These are phyloP conservation scores for Micrastur ruficollis DNA, from an alignment of 2,797 vertebrate genomes.

Conservation along the genomic window DNA sequence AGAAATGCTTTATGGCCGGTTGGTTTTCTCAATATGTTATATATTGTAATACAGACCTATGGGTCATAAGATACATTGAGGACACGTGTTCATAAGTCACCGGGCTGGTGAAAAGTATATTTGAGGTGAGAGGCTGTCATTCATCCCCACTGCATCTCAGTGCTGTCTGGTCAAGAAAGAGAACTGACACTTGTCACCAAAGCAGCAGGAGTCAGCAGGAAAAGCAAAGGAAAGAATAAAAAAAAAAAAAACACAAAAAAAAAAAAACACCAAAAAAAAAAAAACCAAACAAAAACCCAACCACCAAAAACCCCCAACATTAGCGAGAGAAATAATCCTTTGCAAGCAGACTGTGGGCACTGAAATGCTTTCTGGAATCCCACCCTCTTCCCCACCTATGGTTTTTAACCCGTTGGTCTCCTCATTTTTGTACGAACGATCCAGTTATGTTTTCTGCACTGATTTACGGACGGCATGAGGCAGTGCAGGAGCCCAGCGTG, in stretches of 20 bases:
- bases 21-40: slow-evolving; percentile 63
- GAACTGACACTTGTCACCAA: slow-evolving; percentile 60
- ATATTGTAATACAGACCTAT: slow-evolving; percentile 49
- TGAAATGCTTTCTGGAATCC: slow-evolving; percentile 27
- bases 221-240: slow-evolving; percentile 45
- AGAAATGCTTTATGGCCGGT: slow-evolving; percentile 52
- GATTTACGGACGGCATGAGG: background rate
- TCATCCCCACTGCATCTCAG: slow-evolving; percentile 59
- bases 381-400: slow-evolving; percentile 10
- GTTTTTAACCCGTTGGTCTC: background rate
- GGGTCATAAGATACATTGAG: slow-evolving; percentile 52
- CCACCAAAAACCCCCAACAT: background rate
- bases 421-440: background rate
- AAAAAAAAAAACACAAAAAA: background rate
- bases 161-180: slow-evolving; percentile 50
- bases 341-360: slow-evolving; percentile 23
- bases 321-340: slow-evolving; percentile 50
- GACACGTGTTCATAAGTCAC: slow-evolving; percentile 64
- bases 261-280: background rate
- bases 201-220: slow-evolving; percentile 71
- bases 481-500: rapidly evolving
- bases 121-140: slow-evolving; percentile 73
- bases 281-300: too few relatives aligned
- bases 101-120: slow-evolving; percentile 56
- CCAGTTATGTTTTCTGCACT: background rate